Conservation (phyloP, 2,797 vertebrate species). For the Cetoscarus ocellatus region DNA sequence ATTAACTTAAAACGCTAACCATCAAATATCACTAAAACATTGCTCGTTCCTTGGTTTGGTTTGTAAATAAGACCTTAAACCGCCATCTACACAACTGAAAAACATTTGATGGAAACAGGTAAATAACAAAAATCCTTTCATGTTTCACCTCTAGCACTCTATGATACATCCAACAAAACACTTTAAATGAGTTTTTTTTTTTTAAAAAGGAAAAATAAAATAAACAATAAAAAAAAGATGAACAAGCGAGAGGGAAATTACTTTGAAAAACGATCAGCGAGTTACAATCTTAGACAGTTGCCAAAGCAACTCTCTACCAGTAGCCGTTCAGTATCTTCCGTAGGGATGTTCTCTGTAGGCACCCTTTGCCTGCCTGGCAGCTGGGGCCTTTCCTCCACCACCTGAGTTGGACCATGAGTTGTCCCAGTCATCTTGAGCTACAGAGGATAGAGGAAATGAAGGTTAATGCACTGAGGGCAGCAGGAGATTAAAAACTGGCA, state of each 20-base stretch:
- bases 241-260: constrained; percentile 79
- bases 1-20: constrained; percentile 66
- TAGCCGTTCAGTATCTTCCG: constrained; percentile 82
- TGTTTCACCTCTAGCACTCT: constrained; percentile 52
- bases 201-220: constrained; percentile 67
- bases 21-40: constrained; percentile 68
- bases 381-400: constrained; percentile 89
- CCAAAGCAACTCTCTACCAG: constrained; percentile 82
- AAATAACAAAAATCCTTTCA: constrained; percentile 55
- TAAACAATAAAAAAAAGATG: constrained; percentile 68
- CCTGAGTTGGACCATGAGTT: constrained; percentile 86
- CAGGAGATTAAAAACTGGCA: no score
- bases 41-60: constrained; percentile 57
- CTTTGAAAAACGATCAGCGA: constrained; percentile 83
- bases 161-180: constrained; percentile 69
- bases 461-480: no score
- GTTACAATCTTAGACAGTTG: constrained; percentile 83
- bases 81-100: constrained; percentile 69
- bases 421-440: constrained; percentile 97
- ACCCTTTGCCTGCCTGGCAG: constrained; percentile 89
- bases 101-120: constrained; percentile 66
- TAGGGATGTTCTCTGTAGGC: constrained; percentile 89
- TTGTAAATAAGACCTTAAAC: constrained; percentile 60
- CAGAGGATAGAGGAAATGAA: not conserved
- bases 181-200: constrained; percentile 29